phyloP scores from a whole-genome alignment of 2,113 vertebrate genomes.

The Regulus satrapa region DNA sequence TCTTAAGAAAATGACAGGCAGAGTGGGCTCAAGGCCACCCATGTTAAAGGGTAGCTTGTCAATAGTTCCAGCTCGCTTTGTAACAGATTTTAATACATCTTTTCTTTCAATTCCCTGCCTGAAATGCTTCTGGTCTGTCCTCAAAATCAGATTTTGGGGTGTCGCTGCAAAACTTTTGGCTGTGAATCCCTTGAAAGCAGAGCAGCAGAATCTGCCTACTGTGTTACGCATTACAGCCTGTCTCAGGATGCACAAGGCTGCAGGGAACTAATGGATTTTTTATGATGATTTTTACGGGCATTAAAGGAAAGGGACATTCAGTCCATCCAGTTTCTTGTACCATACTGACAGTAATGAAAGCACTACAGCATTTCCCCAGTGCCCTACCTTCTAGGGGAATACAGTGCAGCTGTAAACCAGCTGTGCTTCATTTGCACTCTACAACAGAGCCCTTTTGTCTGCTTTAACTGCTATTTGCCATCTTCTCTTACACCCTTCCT shows the following conservation, averaged over 20 bases:
- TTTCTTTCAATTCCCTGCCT: not conserved
- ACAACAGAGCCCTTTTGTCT: slow-evolving; percentile 75
- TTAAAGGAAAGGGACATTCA: not conserved
- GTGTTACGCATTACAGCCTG: not conserved
- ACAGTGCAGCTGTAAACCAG: slow-evolving; percentile 69
- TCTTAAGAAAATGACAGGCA: not conserved
- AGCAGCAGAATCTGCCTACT: not conserved
- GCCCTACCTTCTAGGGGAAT: slow-evolving; percentile 24
- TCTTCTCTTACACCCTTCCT: slow-evolving; percentile 11
- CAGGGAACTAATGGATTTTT: not conserved
- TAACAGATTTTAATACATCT: not conserved
- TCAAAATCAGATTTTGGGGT: not conserved
- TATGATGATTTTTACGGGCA: not conserved
- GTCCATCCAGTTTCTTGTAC: not conserved
- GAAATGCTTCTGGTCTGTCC: not conserved
- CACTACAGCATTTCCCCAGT: slow-evolving; percentile 30
- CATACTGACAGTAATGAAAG: not conserved
- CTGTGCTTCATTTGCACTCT: slow-evolving; percentile 71
- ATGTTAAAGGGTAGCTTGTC: not conserved
- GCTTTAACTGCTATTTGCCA: slow-evolving; percentile 21
- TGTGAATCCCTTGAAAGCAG: not conserved
- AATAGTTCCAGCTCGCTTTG: not conserved
- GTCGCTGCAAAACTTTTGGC: not conserved
- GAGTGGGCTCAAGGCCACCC: rapidly evolving
- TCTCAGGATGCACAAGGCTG: not conserved